Evolutionary conservation across 1,140 invertebrate genomes (phyloP), one percentile per base, ranked within the genome.

Genomic region (Nixonia krombeini): DNA sequence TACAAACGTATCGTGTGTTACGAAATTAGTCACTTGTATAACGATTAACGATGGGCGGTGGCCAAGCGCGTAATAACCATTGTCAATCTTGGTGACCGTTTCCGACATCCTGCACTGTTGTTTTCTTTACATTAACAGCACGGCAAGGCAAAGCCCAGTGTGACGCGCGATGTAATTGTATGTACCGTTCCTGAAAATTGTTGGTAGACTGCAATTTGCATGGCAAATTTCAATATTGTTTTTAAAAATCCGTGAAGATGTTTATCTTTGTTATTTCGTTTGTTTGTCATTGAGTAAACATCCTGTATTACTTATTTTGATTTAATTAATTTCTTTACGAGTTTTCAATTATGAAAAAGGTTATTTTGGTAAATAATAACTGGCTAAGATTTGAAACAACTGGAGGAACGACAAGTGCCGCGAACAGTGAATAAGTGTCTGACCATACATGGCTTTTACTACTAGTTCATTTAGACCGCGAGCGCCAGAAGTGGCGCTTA

Each of bases 21-120:
- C 51, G 40, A 70, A 70, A 70, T 70, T 64, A 70, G 66, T 64
- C 61, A 64, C 67, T 70, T 70, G 61, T 63, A 67, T 62, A 72
- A 55, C 74, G 74, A 75, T 75, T 73, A 75, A 72, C 69, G 71
- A 72, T 70, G 59, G 49, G 52, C 49, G 57, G 67, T 56, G 65
- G 44, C 51, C 47, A 56, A 69, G 66, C 59, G 56, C 67, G 62
- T 65, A 69, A 70, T 70, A 72, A 69, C 62, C 69, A 70, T 72
- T 72, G 70, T 74, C 67, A 72, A 66, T 64, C 59, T 70, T 67
- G 59, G 31, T 64, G 37, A 46, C 37, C 59, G 62, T 46, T 15
- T 52, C 62, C 70, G 68, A 70, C 58, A 57, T 51, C 65, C 51
- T 16, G 15, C 37, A 35, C 59, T 61, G 65, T 70, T 61, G 65